Base-by-base conservation (phyloP, 2,888 invertebrate species). In the Tetragonula carbonaria region DNA sequence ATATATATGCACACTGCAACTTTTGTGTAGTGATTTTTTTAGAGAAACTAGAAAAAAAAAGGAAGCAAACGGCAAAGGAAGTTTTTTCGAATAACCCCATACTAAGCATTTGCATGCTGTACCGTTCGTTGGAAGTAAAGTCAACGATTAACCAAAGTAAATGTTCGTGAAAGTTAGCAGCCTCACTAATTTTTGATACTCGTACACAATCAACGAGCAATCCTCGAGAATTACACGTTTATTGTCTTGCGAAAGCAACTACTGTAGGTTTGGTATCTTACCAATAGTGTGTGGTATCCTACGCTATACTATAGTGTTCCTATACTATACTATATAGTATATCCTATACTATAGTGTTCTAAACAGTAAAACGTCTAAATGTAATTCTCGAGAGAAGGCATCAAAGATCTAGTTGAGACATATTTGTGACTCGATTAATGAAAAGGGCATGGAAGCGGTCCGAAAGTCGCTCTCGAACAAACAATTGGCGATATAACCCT, bases 381-480 rank as follows among this genome's bases (percentile, higher is more conserved):
- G 80, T 78, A 72, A 84, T 86, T 75, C 78, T 86, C 85, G 85
- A 67, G 80, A 65, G 67, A 53, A 55, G 3, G 63, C 57, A 51
- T 50, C 55, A 33, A 59, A 65, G 14, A 77, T 71, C 18, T 57
- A 62, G 70, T 75, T 71, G 75, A 66, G 57, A 74, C 55, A 50
- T 67, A 53, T 50, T 75, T 62, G 65, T 55, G 62, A 72, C 38
- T 38, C 51, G 79, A 83, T 78, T 73, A 71, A 78, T 73, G 72
- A 65, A 53, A 80, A 70, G 74, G 79, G 68, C 80, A 74, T 78
- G 80, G 67, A 80, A 73, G 82, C 75, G 86, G 84, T 80, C 83
- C 80, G 82, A 89, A 89, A 89, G 74, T 86, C 84, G 87, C 78
- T 89, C 87, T 89, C 86, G 87, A 89, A 89, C 86, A 79, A 86